Conservation (phyloP, 1,140 invertebrate genomes). For the Drosophila parabipectinata region DNA sequence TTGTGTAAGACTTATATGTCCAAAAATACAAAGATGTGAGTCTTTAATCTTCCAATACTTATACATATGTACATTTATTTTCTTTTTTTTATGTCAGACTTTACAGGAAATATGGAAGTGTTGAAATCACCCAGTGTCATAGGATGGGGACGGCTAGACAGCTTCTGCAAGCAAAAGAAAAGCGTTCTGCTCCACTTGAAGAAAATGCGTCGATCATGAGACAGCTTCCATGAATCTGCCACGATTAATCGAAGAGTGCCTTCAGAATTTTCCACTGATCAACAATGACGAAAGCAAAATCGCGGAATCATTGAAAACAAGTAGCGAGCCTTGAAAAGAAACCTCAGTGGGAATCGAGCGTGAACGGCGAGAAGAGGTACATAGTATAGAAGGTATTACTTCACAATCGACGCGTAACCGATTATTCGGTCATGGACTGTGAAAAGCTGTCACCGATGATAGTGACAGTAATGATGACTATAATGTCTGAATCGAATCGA, state of each 20-base stretch:
- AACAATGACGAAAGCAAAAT: slow-evolving; percentile 40
- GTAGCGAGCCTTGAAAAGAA: slow-evolving; percentile 2
- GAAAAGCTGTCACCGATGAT: slow-evolving; percentile 13
- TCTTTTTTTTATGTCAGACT: no score
- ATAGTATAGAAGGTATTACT: neutral
- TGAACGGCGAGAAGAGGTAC: neutral
- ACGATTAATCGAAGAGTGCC: slow-evolving; percentile 2
- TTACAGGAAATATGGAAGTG: no score
- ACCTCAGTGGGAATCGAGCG: neutral
- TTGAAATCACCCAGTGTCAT: no score
- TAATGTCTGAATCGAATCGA: slow-evolving; percentile 7
- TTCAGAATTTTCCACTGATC: slow-evolving; percentile 63
- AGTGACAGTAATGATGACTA: slow-evolving; percentile 30
- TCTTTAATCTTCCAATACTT: no score
- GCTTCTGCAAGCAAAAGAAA: neutral
- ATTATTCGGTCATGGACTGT: slow-evolving; percentile 25
- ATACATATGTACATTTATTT: no score
- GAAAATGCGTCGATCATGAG: slow-evolving; percentile 11
- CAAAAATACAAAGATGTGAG: no score
- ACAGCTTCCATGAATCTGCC: slow-evolving; percentile 23
- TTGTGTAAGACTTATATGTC: no score
- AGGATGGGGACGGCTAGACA: no score
- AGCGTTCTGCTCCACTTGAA: slow-evolving; percentile 11
- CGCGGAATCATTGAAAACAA: slow-evolving; percentile 31
- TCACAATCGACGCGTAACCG: slow-evolving; percentile 19